These are phyloP conservation scores for Andinoacara biseriatus DNA, from an alignment of 2,113 vertebrate species.

Conservation along the genomic window DNA sequence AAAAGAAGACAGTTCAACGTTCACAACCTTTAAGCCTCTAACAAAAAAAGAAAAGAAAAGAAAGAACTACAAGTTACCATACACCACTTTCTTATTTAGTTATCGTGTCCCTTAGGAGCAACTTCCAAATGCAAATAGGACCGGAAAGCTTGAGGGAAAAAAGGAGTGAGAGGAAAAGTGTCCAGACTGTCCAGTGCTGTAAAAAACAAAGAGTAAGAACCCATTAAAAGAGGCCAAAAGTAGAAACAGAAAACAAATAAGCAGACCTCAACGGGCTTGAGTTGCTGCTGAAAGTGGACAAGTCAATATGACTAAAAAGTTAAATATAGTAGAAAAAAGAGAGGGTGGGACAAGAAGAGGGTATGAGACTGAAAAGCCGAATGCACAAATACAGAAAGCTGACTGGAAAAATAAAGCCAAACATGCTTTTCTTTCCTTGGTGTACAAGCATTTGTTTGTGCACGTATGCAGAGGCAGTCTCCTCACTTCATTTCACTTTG, in stretches of 20 bases:
- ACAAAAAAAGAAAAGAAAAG: not conserved
- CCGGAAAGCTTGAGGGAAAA: not conserved
- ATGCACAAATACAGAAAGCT: not conserved
- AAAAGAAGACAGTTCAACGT: not conserved
- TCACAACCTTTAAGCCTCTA: not conserved
- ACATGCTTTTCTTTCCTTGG: not conserved
- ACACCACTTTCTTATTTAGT: not conserved
- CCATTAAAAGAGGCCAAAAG: constrained; percentile 26
- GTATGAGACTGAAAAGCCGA: not conserved
- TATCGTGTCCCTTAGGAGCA: not conserved
- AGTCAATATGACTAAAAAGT: constrained; percentile 20
- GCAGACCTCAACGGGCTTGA: not conserved
- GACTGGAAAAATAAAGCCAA: not conserved
- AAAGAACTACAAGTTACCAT: not conserved
- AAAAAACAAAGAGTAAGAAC: constrained; percentile 3
- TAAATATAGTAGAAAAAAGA: constrained; percentile 29
- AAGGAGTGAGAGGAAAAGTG: not conserved
- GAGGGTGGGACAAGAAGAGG: not conserved
- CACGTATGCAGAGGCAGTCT: not conserved
- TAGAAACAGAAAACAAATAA: constrained; percentile 31
- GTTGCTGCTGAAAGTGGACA: constrained; percentile 10
- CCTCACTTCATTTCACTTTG: not conserved
- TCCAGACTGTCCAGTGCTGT: not conserved
- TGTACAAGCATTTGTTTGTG: not conserved
- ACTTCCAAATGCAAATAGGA: constrained; percentile 10